phyloP scores from a whole-genome alignment of 2,888 invertebrate genomes.

The Hololepta plana region DNA sequence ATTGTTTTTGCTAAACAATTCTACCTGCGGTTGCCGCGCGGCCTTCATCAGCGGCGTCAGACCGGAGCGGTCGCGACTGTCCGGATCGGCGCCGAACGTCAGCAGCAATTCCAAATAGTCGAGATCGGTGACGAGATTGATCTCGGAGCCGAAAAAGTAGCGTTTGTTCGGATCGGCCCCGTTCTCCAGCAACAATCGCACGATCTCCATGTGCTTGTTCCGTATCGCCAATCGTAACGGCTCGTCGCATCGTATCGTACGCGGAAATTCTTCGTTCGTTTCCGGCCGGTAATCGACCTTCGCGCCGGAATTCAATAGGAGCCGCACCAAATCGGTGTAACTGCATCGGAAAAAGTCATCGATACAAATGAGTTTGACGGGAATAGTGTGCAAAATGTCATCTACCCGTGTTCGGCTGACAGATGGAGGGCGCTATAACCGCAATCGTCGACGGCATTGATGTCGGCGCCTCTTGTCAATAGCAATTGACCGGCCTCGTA shows the following conservation, averaged over 20 bases:
- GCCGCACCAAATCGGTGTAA: conserved; percentile 46
- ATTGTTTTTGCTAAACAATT: neutral
- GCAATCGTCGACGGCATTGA: conserved; percentile 71
- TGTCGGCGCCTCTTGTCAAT: conserved; percentile 63
- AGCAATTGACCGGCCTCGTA: conserved; percentile 64
- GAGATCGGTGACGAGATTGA: conserved; percentile 69
- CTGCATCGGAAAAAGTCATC: conserved; percentile 18
- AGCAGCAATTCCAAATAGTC: conserved; percentile 68
- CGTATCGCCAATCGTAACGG: conserved; percentile 78
- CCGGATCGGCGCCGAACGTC: conserved; percentile 73
- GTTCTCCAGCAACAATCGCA: conserved; percentile 53
- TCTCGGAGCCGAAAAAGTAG: conserved; percentile 80
- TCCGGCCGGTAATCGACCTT: conserved; percentile 63
- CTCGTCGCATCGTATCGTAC: conserved; percentile 65
- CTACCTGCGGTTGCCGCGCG: conserved; percentile 51
- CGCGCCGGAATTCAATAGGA: conserved; percentile 59
- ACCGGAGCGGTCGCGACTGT: conserved; percentile 71
- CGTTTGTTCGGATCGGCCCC: conserved; percentile 82
- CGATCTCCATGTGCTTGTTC: conserved; percentile 62
- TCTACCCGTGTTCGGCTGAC: conserved; percentile 70
- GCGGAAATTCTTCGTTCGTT: conserved; percentile 49
- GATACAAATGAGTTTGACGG: neutral
- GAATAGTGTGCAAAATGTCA: conserved; percentile 1
- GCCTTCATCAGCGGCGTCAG: conserved; percentile 86
- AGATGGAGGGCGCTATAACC: conserved; percentile 84